These are phyloP conservation scores for Marronus borbonicus DNA, from an alignment of 2,888 invertebrate genomes.

Conservation along the genomic window DNA sequence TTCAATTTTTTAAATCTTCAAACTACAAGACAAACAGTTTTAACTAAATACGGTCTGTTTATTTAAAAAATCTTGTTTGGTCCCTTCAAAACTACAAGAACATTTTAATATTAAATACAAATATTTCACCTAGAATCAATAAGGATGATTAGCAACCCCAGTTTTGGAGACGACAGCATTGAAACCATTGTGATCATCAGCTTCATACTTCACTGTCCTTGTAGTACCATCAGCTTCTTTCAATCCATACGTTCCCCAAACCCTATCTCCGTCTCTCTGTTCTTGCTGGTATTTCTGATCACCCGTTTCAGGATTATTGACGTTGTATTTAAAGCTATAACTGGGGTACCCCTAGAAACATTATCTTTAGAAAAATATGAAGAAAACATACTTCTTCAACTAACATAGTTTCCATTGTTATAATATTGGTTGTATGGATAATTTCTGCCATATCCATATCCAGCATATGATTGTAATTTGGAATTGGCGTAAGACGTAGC, in stretches of 20 bases:
- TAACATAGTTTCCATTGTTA: neutral
- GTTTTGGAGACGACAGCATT: constrained; percentile 75
- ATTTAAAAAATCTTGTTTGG: too few species aligned
- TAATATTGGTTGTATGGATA: neutral
- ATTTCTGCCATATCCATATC: constrained; percentile 3
- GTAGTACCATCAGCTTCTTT: constrained; percentile 77
- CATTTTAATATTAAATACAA: neutral
- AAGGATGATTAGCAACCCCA: constrained; percentile 61
- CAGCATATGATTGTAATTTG: constrained; percentile 33
- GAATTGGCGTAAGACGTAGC: constrained; percentile 32
- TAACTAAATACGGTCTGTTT: too few species aligned
- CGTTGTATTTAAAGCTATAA: constrained; percentile 74
- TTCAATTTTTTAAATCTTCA: too few species aligned
- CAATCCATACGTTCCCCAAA: constrained; percentile 77
- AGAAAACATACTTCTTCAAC: neutral
- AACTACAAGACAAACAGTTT: too few species aligned
- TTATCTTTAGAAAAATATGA: neutral
- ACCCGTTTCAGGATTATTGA: constrained; percentile 74
- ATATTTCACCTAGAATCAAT: neutral
- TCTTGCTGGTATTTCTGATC: constrained; percentile 74
- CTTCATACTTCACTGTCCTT: constrained; percentile 77
- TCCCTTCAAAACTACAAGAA: neutral
- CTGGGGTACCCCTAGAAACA: constrained; percentile 75
- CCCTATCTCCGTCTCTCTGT: constrained; percentile 74
- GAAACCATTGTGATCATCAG: constrained; percentile 76